phyloP scores from a whole-genome alignment of 1,140 invertebrate species.

The Drosophila tsacasi region DNA sequence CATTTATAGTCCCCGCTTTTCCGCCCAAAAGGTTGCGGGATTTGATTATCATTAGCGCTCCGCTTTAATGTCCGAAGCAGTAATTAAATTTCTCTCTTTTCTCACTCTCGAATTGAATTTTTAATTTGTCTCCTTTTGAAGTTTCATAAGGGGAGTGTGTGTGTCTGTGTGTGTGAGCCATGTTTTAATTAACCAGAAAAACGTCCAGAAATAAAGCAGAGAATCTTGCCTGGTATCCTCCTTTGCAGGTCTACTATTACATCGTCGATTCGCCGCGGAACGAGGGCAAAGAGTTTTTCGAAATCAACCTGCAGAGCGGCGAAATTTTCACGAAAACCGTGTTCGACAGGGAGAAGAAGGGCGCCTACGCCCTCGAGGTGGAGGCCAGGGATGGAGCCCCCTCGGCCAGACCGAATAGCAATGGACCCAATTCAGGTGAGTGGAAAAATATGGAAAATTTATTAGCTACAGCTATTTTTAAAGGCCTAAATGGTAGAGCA shows the following conservation, averaged over 20 bases:
- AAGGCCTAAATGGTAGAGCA: neutral
- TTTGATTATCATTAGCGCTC: conserved; percentile 69
- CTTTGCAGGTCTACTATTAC: conserved; percentile 93
- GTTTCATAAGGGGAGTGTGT: conserved; percentile 14
- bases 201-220: conserved; percentile 30
- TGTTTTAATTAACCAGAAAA: conserved; percentile 44
- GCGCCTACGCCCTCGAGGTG: conserved; percentile 96
- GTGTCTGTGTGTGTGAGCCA: neutral
- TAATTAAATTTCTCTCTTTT: conserved; percentile 57
- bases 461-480: neutral
- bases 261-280: conserved; percentile 95
- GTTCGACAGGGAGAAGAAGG: conserved; percentile 97
- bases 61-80: conserved; percentile 60
- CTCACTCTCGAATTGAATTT: conserved; percentile 37
- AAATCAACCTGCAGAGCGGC: conserved; percentile 96
- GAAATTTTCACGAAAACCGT: conserved; percentile 97
- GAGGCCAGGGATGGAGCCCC: conserved; percentile 96
- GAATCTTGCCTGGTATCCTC: neutral
- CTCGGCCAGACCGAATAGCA: conserved; percentile 95
- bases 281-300: conserved; percentile 97
- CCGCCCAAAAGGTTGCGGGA: conserved; percentile 29
- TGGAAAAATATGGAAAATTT: too few species aligned
- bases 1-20: conserved; percentile 53
- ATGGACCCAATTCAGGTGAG: conserved; percentile 96
- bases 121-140: conserved; percentile 36